Evolutionary conservation across 2,113 vertebrate species (phyloP).

Genomic region (Galeopterus variegatus): DNA sequence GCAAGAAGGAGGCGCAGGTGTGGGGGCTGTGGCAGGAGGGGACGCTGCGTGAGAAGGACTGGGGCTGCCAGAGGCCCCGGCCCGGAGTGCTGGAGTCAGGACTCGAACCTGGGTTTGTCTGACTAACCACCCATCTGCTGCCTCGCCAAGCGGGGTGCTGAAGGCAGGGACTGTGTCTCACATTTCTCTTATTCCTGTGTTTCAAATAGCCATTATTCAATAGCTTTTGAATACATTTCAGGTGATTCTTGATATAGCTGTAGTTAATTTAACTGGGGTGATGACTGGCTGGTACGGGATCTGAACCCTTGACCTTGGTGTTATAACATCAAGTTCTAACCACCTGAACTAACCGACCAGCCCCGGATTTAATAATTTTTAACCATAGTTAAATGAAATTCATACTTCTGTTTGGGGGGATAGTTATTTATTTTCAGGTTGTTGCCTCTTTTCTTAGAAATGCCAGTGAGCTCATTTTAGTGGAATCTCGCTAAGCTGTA

Average conservation of each 20-base stretch:
- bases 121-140: rapidly evolving
- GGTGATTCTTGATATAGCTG: background rate
- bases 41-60: rapidly evolving
- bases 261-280: background rate
- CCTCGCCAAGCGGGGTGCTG: background rate
- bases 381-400: background rate
- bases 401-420: too few species aligned
- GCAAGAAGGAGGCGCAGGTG: background rate
- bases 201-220: background rate
- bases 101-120: rapidly evolving
- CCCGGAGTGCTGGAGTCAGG: background rate
- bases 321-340: too few species aligned
- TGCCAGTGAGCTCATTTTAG: background rate
- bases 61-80: background rate
- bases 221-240: background rate
- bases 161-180: rapidly evolving
- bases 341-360: too few species aligned
- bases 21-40: background rate
- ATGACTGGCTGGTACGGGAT: too few species aligned
- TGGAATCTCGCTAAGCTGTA: background rate
- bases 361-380: background rate
- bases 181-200: rapidly evolving
- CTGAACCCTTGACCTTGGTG: too few species aligned
- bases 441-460: background rate
- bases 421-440: background rate